Evolutionary conservation across 2,113 vertebrate genomes (phyloP), one percentile per base, ranked within the genome.

Genomic region (Butorides virescens): DNA sequence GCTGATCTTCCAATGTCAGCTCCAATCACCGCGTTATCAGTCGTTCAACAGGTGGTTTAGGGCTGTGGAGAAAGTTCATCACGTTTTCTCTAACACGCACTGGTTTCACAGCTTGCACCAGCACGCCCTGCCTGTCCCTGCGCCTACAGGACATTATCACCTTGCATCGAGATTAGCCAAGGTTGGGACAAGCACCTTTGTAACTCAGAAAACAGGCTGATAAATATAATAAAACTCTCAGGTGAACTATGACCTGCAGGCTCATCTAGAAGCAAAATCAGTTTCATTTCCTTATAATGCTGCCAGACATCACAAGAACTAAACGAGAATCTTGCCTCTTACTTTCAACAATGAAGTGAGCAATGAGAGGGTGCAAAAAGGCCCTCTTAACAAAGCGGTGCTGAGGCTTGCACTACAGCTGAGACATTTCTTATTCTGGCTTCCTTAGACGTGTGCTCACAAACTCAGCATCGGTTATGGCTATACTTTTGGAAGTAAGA

Each of bases 1-100:
- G 39, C 26, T 53, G 36, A 56, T 44, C 56, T 93, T 68, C 30
- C 53, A 14, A 4, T 9, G 34, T 18, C 65, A 75, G 61, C 70
- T 90, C 49, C 46, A 44, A 56, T 58, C 77, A 25, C 70, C 21
- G 34, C 25, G 22, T 2, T 2, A 0, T 22, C 53, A 29, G 34
- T 58, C 76, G 47, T 32, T 91, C 55, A 71, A 58, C 66, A 55
- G 30, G 59, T 65, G 21, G 16, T 72, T 91, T 59, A 70, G 16
- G 39, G 74, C 63, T 56, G 44, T 2, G 3, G 66, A 72, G 73
- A 86, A 73, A 93, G 81, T 73, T 72, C 19, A 11, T 36, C 56
- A 44, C 0, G 0, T 82, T 86, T 88, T 73, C 71, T 75, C 39
- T 42, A 58, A 53, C 0, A 0, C 50, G 13, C 1, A 0, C 1